Evolutionary conservation across 2,113 vertebrate species (phyloP).

Genomic region (Numida meleagris): DNA sequence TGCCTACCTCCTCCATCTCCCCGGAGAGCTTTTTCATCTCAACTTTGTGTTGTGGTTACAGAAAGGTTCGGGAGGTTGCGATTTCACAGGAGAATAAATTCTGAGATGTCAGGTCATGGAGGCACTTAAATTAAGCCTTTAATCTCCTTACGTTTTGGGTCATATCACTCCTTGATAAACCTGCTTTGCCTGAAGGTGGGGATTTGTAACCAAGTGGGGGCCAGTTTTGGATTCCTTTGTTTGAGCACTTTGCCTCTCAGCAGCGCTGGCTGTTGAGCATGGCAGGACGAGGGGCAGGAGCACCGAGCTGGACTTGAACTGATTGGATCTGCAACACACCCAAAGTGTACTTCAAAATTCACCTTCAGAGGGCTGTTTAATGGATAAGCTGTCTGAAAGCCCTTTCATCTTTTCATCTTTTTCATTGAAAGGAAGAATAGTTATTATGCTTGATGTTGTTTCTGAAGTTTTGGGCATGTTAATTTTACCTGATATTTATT

Average conservation of each 20-base stretch:
- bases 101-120: not conserved
- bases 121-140: conserved; percentile 50
- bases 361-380: not conserved
- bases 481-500: not conserved
- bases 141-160: conserved; percentile 36
- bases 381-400: not conserved
- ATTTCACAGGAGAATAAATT: not conserved
- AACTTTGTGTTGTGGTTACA: not conserved
- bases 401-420: not conserved
- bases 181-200: not conserved
- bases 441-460: not conserved
- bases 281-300: not conserved
- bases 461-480: not conserved
- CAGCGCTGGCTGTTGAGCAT: not conserved
- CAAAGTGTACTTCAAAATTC: not conserved
- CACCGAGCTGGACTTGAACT: not conserved
- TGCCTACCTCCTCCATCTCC: rapidly evolving
- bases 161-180: conserved; percentile 9
- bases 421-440: not conserved
- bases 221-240: not conserved
- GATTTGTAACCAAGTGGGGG: not conserved
- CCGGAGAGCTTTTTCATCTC: not conserved
- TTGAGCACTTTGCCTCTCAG: not conserved
- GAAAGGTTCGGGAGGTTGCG: not conserved
- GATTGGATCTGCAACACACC: not conserved